Evolutionary conservation across 2,888 invertebrate species (phyloP).

Genomic region (Drosophila mercatorum): DNA sequence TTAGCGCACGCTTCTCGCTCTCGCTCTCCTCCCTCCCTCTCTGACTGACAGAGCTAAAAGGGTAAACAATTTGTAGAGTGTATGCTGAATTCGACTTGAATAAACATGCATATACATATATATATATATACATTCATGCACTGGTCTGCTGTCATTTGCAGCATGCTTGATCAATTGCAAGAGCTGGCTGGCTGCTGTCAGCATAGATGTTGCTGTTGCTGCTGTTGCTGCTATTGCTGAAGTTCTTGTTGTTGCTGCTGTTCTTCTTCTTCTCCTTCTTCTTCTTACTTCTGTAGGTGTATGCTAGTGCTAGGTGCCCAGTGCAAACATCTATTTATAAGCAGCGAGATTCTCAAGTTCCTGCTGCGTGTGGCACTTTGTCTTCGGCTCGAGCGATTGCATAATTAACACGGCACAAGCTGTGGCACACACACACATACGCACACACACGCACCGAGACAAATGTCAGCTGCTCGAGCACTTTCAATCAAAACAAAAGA

Average conservation of each 20-base stretch:
- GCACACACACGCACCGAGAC: background rate
- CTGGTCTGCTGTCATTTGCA: slow-evolving; percentile 16
- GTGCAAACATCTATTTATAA: background rate
- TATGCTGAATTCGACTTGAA: slow-evolving; percentile 8
- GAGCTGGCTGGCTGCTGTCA: slow-evolving; percentile 30
- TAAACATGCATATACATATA: background rate
- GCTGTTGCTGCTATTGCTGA: background rate
- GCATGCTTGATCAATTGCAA: slow-evolving; percentile 23
- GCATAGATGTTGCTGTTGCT: background rate
- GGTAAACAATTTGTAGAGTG: slow-evolving; percentile 17
- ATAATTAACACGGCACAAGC: slow-evolving; percentile 37
- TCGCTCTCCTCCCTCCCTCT: background rate
- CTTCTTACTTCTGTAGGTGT: background rate
- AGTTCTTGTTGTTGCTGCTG: background rate
- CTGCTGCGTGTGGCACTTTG: slow-evolving; percentile 46
- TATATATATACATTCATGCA: too few species aligned
- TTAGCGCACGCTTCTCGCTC: background rate
- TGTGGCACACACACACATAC: too few species aligned
- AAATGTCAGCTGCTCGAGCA: slow-evolving; percentile 15
- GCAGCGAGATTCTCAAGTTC: slow-evolving; percentile 9
- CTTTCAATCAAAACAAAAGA: slow-evolving; percentile 51
- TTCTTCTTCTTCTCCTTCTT: background rate
- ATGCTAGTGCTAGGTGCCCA: slow-evolving; percentile 11
- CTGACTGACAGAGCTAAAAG: slow-evolving; percentile 28
- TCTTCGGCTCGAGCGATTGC: slow-evolving; percentile 29